phyloP scores from a whole-genome alignment of 2,797 vertebrate genomes.

The Enteromius trimaculatus region DNA sequence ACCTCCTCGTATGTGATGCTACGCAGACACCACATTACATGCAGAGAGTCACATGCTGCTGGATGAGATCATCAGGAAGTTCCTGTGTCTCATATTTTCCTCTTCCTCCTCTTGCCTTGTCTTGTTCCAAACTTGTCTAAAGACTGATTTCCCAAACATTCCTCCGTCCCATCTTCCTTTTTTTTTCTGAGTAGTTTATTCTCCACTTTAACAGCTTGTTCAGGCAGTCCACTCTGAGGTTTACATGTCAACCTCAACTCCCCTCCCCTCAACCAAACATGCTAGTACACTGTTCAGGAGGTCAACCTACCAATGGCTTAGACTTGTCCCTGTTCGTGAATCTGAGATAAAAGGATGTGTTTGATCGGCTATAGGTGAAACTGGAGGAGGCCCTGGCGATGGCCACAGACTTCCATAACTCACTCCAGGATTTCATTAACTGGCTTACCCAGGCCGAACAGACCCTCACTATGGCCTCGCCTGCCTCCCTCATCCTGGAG shows the following conservation, averaged over 20 bases:
- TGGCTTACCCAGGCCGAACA: conserved; percentile 98
- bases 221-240: neutral
- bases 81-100: conserved; percentile 27
- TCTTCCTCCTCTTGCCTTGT: neutral
- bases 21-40: conserved; percentile 49
- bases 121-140: neutral
- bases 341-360: conserved; percentile 26
- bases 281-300: neutral
- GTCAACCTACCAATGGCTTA: neutral
- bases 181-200: neutral
- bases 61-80: conserved; percentile 67
- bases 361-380: conserved; percentile 80
- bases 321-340: neutral
- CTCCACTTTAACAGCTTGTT: neutral
- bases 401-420: conserved; percentile 96
- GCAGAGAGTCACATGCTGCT: conserved; percentile 27
- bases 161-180: neutral
- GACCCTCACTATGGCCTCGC: conserved; percentile 90
- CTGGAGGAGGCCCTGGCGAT: conserved; percentile 92
- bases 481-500: conserved; percentile 96
- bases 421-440: conserved; percentile 97
- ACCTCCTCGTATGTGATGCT: conserved; percentile 59
- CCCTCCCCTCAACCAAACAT: neutral
- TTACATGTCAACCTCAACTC: neutral
- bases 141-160: neutral